Conservation (phyloP, 1,140 invertebrate species). For the Drosophila equinoxialis region DNA sequence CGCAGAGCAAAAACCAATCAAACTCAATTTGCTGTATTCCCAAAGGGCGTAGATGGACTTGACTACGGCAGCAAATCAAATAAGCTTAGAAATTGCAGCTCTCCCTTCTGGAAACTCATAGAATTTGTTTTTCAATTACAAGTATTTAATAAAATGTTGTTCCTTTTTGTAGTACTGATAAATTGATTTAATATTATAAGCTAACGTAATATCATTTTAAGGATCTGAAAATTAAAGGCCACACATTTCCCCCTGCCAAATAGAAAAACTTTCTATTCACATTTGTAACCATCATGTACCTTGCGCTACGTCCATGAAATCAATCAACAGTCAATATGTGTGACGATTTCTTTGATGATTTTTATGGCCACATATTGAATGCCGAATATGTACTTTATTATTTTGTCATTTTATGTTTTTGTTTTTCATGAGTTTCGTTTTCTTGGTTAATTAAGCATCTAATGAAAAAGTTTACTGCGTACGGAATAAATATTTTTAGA, state of each 20-base stretch:
- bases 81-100: background rate
- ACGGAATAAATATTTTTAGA: constrained; percentile 6
- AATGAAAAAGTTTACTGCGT: constrained; percentile 5
- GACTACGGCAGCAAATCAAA: background rate
- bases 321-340: constrained; percentile 27
- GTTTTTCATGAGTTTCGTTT: constrained; percentile 13
- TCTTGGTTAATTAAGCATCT: background rate
- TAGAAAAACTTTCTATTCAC: constrained; percentile 29
- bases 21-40: background rate
- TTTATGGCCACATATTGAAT: constrained; percentile 21
- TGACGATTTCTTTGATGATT: constrained; percentile 54
- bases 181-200: no score
- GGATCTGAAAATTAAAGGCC: no score
- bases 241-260: no score
- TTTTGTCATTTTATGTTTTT: constrained; percentile 9
- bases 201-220: no score
- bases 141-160: no score
- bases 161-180: no score
- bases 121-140: no score
- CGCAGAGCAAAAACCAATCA: background rate
- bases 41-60: background rate
- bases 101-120: no score
- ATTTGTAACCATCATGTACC: constrained; percentile 56
- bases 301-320: constrained; percentile 49
- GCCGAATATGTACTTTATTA: background rate